phyloP scores from a whole-genome alignment of 2,797 vertebrate species.

The Scomberomorus guttatus region DNA sequence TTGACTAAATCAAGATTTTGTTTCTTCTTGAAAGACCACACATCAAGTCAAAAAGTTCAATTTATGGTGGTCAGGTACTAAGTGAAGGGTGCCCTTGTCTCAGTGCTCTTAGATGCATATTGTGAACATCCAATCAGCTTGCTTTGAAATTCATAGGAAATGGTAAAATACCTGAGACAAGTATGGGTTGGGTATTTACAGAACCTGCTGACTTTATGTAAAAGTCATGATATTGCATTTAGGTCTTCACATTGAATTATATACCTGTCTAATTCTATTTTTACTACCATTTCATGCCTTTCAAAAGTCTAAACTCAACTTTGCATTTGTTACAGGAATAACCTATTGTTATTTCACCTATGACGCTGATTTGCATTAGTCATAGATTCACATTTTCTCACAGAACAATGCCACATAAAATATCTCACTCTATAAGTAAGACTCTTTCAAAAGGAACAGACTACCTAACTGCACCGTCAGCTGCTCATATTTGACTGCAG shows the following conservation, averaged over 20 bases:
- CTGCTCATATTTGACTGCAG: conserved; percentile 43
- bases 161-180: conserved; percentile 13
- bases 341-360: background rate
- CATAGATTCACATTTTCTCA: conserved; percentile 8
- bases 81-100: background rate
- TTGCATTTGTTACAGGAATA: conserved; percentile 13
- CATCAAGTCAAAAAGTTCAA: background rate
- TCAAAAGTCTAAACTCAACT: conserved; percentile 2
- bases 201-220: conserved; percentile 1
- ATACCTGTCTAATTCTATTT: background rate
- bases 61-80: background rate
- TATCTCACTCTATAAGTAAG: no score
- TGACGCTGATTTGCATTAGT: background rate
- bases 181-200: background rate
- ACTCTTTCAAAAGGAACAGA: conserved; percentile 14
- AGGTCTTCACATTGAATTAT: conserved; percentile 6
- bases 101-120: background rate
- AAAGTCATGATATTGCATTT: conserved; percentile 23
- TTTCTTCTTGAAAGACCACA: background rate
- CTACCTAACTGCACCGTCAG: conserved; percentile 27
- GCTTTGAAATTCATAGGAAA: background rate
- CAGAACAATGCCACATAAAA: conserved; percentile 1
- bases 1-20: background rate
- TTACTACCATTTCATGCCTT: background rate
- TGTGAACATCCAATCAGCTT: background rate